Evolutionary conservation across 1,140 invertebrate species (phyloP).

Genomic region (Drosophila murphyi): DNA sequence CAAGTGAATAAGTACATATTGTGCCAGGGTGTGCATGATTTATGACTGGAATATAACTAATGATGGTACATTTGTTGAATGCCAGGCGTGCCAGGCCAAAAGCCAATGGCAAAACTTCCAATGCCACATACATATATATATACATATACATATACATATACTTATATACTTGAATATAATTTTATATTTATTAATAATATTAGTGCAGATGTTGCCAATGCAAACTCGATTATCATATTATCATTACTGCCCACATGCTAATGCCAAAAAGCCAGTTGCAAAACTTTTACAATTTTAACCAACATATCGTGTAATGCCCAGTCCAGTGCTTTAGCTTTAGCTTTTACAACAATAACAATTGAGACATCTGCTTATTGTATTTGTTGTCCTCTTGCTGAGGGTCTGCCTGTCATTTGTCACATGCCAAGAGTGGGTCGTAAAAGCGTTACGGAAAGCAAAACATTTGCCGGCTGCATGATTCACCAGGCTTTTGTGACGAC

Average conservation of each 20-base stretch:
- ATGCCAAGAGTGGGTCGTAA: slow-evolving; percentile 37
- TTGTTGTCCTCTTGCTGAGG: background rate
- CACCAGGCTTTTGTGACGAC: slow-evolving; percentile 67
- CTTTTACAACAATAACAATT: slow-evolving; percentile 40
- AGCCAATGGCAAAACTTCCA: slow-evolving; percentile 18
- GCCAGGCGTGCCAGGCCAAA: slow-evolving; percentile 33
- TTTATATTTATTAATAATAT: slow-evolving; percentile 7
- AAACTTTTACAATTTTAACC: slow-evolving; percentile 45
- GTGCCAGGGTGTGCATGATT: slow-evolving; percentile 61
- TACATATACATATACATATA: background rate
- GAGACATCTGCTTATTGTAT: slow-evolving; percentile 38
- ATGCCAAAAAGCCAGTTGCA: background rate
- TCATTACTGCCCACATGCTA: slow-evolving; percentile 3
- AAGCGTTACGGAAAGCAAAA: slow-evolving; percentile 40
- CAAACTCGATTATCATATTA: slow-evolving; percentile 26
- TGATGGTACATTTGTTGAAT: slow-evolving; percentile 69
- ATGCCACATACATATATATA: slow-evolving; percentile 20
- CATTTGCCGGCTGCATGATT: slow-evolving; percentile 56
- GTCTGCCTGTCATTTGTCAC: slow-evolving; percentile 45
- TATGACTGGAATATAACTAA: slow-evolving; percentile 72
- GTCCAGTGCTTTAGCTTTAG: background rate
- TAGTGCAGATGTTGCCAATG: slow-evolving; percentile 28
- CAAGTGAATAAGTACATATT: slow-evolving; percentile 1
- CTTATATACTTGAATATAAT: background rate
- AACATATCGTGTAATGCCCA: slow-evolving; percentile 8